Conservation (phyloP, 2,888 invertebrate species). For the Himalopsyche tibetana region DNA sequence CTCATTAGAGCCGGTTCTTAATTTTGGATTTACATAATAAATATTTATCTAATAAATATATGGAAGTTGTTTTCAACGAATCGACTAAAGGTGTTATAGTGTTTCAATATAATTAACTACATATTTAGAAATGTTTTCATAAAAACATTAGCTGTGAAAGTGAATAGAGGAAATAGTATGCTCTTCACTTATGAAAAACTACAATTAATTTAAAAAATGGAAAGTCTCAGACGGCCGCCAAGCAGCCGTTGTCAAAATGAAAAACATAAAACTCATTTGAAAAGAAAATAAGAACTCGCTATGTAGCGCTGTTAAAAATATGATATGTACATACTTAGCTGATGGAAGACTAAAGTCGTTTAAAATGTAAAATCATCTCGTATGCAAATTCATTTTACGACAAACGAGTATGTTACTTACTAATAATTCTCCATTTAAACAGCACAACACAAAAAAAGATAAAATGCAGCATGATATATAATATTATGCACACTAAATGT, state of each 20-base stretch:
- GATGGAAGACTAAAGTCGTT: constrained; percentile 12
- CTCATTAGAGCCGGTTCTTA: no score
- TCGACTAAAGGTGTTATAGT: not conserved
- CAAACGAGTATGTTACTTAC: not conserved
- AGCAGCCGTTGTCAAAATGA: not conserved
- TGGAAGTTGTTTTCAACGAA: no score
- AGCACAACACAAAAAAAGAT: not conserved
- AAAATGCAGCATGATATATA: not conserved
- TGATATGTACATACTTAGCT: not conserved
- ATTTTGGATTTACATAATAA: no score
- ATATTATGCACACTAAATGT: not conserved
- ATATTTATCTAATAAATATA: no score
- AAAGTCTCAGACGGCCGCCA: not conserved
- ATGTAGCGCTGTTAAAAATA: not conserved
- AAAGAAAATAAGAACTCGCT: not conserved
- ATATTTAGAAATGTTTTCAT: constrained; percentile 4
- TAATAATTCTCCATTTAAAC: not conserved
- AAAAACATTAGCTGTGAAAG: not conserved
- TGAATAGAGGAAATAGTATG: constrained; percentile 17
- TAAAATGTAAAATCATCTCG: not conserved
- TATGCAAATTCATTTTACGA: not conserved
- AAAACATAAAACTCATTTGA: not conserved
- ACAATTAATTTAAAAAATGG: constrained; percentile 9
- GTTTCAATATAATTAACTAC: not conserved
- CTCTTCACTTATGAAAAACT: constrained; percentile 27